Base-by-base conservation (phyloP, 2,113 vertebrate genomes). In the Thalassarche chlororhynchos region DNA sequence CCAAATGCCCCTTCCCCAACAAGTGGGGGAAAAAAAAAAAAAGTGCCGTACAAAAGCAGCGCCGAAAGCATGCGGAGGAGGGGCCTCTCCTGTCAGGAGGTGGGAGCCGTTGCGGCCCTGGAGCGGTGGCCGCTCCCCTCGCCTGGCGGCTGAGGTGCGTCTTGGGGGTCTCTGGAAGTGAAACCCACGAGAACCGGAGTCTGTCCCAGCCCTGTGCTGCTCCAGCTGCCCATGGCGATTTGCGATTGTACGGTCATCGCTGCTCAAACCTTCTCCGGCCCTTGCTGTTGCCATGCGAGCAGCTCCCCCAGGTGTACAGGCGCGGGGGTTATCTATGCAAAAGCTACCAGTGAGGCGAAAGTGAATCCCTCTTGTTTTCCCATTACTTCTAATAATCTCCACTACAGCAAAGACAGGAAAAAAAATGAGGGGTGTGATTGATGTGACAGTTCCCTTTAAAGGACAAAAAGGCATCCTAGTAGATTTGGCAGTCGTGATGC, bases 171-270 rank as follows among this genome's bases (percentile, higher is more conserved):
- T 17, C 19, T 57, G 80, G 31, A 34, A 36, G 23, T 11, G 62
- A 20, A 72, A 25, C 5, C 9, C 8, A 0, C 3, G 4, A 8
- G 13, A 18, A 40, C 13, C 24, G 13, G 32, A 14, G 60, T 6
- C 13, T 12, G 19, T 17, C 17, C 25, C 9, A 10, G 69, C 19
- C n/a, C 21, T 28, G 38, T 5, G 12, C 24, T 10, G 57, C n/a
- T 8, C 15, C 46, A 4, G 25, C 51, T 49, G 51, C 28, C 40
- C 4, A 28, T 3, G 31, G 28, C 12, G 6, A 0, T 15, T 25
- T 19, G 75, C 8, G 5, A 1, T 11, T 15, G 32, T 8, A 0
- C 2, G 32, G 40, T 1, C 11, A 2, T 14, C 8, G 2, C 7
- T 20, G 74, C 28, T 21, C 12, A 9, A 9, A 7, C 3, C 8